A percentile compares a stretch with the other conserved stretches of the same genome.
These are phyloP conservation scores for Haliclystus octoradiatus DNA, from an alignment of 30 jellyfish, hydroid and myxozoan species.

Conservation along the genomic window DNA sequence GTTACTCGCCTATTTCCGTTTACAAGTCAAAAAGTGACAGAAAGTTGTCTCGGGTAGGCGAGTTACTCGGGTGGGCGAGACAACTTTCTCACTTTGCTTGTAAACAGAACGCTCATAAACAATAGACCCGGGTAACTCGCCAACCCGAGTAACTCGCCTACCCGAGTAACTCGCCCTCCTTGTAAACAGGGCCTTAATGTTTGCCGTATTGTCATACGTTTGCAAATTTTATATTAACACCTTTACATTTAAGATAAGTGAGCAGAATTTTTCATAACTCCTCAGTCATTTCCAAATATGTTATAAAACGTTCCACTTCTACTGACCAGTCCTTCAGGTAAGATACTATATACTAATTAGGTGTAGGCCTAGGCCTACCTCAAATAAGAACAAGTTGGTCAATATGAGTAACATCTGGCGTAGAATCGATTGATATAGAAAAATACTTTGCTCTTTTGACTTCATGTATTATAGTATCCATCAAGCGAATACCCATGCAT, in stretches of 20 bases:
- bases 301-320: slow-evolving; percentile 32
- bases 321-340: slow-evolving; percentile 27
- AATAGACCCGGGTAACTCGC: too few relatives aligned
- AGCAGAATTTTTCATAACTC: slow-evolving; percentile 15
- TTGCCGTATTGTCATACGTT: slow-evolving; percentile 51
- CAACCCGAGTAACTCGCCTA: too few relatives aligned
- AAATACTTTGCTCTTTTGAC: slow-evolving; percentile 18
- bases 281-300: slow-evolving; percentile 20
- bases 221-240: slow-evolving; percentile 24
- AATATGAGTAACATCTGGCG: slow-evolving; percentile 44
- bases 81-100: too few relatives aligned
- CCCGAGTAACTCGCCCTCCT: too few relatives aligned
- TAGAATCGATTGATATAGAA: slow-evolving; percentile 42
- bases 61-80: too few relatives aligned
- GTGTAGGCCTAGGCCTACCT: slow-evolving; percentile 19
- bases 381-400: slow-evolving; percentile 27
- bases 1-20: too few relatives aligned
- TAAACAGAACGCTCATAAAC: too few relatives aligned
- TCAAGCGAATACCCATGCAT: slow-evolving; percentile 14
- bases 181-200: too few relatives aligned
- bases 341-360: slow-evolving; percentile 22
- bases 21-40: too few relatives aligned
- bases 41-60: too few relatives aligned
- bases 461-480: slow-evolving; percentile 2
- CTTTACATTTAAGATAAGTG: slow-evolving; percentile 16